A percentile compares a stretch with the other conserved stretches of the same genome.
Evolutionary conservation across 64 coral and sea anemone genomes (phyloP).

Genomic region (Stichodactyla mertensii): DNA sequence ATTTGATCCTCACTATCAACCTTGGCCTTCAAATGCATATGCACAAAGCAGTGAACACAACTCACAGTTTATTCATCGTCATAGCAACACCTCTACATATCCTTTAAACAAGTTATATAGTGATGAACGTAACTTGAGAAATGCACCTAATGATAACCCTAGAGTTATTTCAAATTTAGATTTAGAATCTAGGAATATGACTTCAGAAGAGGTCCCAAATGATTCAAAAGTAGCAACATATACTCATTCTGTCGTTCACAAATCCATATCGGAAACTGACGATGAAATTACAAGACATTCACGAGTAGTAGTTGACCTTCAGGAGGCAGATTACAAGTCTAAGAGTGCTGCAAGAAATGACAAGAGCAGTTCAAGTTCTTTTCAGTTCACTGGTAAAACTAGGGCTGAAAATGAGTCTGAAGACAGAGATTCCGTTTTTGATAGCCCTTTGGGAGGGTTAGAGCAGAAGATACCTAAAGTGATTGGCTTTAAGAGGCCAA

Average conservation of each 20-base stretch:
- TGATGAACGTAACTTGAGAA: neutral
- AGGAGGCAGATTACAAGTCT: neutral
- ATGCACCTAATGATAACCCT: neutral
- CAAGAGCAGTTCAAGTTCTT: neutral
- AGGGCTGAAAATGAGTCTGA: neutral
- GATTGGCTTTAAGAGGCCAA: neutral
- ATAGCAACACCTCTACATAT: neutral
- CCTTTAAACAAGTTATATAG: neutral
- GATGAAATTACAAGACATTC: neutral
- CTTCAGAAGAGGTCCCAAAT: neutral
- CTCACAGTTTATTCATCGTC: neutral
- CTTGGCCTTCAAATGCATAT: neutral
- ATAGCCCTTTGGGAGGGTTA: neutral
- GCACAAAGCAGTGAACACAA: neutral
- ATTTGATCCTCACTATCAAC: too few species aligned
- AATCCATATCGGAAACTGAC: neutral
- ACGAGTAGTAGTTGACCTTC: neutral
- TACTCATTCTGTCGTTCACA: neutral
- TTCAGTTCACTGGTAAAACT: neutral
- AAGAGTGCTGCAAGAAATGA: neutral
- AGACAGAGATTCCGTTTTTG: neutral
- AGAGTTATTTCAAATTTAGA: conserved; percentile 9
- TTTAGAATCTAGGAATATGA: neutral
- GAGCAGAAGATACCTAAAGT: neutral
- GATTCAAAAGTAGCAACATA: neutral